Evolutionary conservation across 2,888 invertebrate genomes (phyloP), one percentile per base, ranked within the genome.

Genomic region (Ypsolopha sequella): DNA sequence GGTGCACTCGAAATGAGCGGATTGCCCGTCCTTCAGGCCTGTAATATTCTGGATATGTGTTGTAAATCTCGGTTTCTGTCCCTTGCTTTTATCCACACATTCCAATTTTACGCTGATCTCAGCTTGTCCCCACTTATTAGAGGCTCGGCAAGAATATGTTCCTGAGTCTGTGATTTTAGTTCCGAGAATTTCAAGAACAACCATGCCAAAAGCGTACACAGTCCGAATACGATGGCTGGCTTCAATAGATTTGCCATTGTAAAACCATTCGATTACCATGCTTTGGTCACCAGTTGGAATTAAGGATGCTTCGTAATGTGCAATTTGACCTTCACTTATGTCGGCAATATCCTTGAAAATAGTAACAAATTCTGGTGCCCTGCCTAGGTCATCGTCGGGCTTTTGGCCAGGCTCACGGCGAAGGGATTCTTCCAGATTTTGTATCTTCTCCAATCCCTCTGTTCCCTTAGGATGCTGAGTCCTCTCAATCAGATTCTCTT

Each of bases 161-260:
- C 98, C 98, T 34, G 95, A 93, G 76, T 99, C 99, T 72, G 95
- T 93, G 53, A 94, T 94, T 71, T 96, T 96, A 0, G 96, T 96
- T 56, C 98, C 98, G 14, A 96, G 88, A 61, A 99, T 95, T 88
- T 99, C 99, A 43, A 99, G 89, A 44, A 98, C 96, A 24, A 98
- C 97, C 92, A 97, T 97, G 51, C 99, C 99, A 73, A 99, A 98
- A 11, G 98, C 98, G 71, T 98, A 95, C 10, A 97, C 96, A 9
- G 98, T 98, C 68, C 96, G 90, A 55, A 93, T 93, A 56, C 98
- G 91, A 72, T 97, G 96, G 76, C 95, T 95, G 43, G 95, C 95
- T 72, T 94, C 94, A 55, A 96, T 88, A 1, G 93, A 88, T 73
- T 96, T 93, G 36, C 95, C 96, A 74, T 99, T 97, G 73, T 95